A percentile compares a stretch with the other conserved stretches of the same genome.
phyloP scores from a whole-genome alignment of 2,888 invertebrate species.

The Atrina japonica region DNA sequence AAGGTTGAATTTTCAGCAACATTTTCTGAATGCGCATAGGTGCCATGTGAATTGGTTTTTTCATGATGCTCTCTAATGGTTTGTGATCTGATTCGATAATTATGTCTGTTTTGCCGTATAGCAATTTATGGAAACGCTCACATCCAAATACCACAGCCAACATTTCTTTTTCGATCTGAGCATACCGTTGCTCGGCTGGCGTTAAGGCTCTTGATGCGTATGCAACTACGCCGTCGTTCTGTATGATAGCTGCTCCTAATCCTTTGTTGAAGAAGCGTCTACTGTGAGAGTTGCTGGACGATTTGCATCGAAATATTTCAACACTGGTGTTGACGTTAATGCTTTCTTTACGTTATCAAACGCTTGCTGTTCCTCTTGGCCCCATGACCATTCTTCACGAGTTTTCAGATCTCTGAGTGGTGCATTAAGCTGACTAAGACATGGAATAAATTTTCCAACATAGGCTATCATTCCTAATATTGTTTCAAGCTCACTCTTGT shows the following conservation, averaged over 20 bases:
- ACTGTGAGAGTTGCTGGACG: constrained; percentile 10
- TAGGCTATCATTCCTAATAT: constrained; percentile 32
- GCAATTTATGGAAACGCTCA: constrained; percentile 24
- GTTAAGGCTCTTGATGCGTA: constrained; percentile 23
- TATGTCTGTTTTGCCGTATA: constrained; percentile 24
- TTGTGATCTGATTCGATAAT: constrained; percentile 29
- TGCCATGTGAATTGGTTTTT: constrained; percentile 25
- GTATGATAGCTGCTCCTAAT: constrained; percentile 27
- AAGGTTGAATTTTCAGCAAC: constrained; percentile 26
- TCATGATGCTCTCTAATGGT: constrained; percentile 14
- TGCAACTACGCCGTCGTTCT: constrained; percentile 25
- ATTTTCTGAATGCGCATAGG: constrained; percentile 27
- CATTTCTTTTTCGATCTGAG: constrained; percentile 40
- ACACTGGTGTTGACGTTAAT: constrained; percentile 13
- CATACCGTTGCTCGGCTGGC: constrained; percentile 26
- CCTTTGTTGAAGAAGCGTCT: constrained; percentile 12
- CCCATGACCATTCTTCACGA: constrained; percentile 18
- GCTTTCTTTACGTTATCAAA: constrained; percentile 6
- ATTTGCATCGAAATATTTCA: constrained; percentile 13
- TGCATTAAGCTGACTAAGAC: constrained; percentile 27
- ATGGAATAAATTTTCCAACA: constrained; percentile 30
- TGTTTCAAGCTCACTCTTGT: constrained; percentile 32
- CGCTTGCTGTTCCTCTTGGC: constrained; percentile 1
- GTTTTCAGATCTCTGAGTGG: constrained; percentile 32
- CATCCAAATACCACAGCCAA: constrained; percentile 35